Evolutionary conservation across 2,888 invertebrate genomes (phyloP), one percentile per base, ranked within the genome.

Genomic region (Eilema depressum): DNA sequence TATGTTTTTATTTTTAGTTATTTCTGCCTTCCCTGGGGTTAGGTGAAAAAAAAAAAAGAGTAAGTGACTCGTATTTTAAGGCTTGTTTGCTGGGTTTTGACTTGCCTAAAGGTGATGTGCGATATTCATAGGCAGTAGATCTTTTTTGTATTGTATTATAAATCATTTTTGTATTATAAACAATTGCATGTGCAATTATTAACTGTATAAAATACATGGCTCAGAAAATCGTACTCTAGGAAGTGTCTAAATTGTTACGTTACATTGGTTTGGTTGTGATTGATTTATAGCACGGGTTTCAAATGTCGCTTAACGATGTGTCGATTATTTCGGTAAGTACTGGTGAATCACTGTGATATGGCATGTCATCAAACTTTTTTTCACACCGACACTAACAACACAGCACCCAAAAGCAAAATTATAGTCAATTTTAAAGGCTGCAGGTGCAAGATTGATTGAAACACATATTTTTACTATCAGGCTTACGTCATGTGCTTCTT

Each of bases 1-100:
- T 88, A 87, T 83, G 82, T 85, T 84, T 89, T 91, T 91, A 88
- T 90, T 94, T 94, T 93, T 94, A 93, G 94, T 94, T 95, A 88
- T 92, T 95, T 92, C 92, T 88, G 86, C 88, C 92, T 90, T 89
- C 86, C 86, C 89, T 87, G 90, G 91, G 92, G 85, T 89, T 92
- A 88, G 92, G 92, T 92, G 92, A 87, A 89, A 92, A 87, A 91
- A 91, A 92, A 85, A 76, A 75, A 85, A 92, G 89, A 92, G 95
- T 95, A 95, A 95, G 95, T 95, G 87, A 83, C 81, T 84, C 85
- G 86, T 85, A 83, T 85, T 89, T 87, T 88, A 87, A 82, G 84
- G 87, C 92, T 92, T 89, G 89, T 91, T 89, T 92, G 92, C 90
- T 90, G 88, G 83, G 85, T 81, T 90, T 87, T 86, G 80, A 81